These are phyloP conservation scores for Pitangus sulphuratus DNA, from an alignment of 2,797 vertebrate genomes.

Conservation along the genomic window DNA sequence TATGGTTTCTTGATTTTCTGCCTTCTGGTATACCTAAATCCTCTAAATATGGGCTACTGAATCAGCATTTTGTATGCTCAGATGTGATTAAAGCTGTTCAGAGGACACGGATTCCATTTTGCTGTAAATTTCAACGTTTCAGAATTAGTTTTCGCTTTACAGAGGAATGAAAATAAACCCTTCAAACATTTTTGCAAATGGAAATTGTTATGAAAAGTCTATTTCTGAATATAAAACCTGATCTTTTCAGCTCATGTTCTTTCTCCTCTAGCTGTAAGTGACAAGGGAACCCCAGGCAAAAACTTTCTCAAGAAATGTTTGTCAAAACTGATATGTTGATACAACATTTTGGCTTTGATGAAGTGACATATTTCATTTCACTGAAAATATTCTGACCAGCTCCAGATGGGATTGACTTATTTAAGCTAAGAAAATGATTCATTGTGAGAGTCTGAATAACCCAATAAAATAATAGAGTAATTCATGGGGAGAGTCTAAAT, in stretches of 20 bases:
- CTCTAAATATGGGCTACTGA: slow-evolving; percentile 42
- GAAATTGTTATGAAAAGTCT: slow-evolving; percentile 51
- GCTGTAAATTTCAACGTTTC: slow-evolving; percentile 21
- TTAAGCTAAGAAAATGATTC: slow-evolving; percentile 54
- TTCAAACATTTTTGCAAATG: slow-evolving; percentile 34
- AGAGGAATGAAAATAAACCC: slow-evolving; percentile 54
- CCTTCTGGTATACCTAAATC: slow-evolving; percentile 22
- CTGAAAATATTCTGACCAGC: slow-evolving; percentile 53
- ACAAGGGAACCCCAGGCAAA: slow-evolving; percentile 46
- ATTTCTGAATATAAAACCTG: slow-evolving; percentile 42
- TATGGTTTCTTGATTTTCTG: slow-evolving; percentile 30
- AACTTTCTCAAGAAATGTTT: slow-evolving; percentile 56
- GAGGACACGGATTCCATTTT: slow-evolving; percentile 34
- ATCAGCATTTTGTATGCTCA: slow-evolving; percentile 47
- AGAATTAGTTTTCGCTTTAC: slow-evolving; percentile 51
- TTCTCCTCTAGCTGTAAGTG: slow-evolving; percentile 17
- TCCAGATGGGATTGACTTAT: slow-evolving; percentile 60
- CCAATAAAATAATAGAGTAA: background rate
- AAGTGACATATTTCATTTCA: slow-evolving; percentile 56
- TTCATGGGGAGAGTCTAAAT: background rate
- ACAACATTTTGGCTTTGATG: slow-evolving; percentile 59
- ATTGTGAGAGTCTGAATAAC: slow-evolving; percentile 17
- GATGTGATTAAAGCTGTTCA: slow-evolving; percentile 4
- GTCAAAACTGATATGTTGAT: slow-evolving; percentile 59
- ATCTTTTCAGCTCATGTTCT: slow-evolving; percentile 46